Evolutionary conservation across 2,113 vertebrate species (phyloP).

Genomic region (Perccottus glenii): DNA sequence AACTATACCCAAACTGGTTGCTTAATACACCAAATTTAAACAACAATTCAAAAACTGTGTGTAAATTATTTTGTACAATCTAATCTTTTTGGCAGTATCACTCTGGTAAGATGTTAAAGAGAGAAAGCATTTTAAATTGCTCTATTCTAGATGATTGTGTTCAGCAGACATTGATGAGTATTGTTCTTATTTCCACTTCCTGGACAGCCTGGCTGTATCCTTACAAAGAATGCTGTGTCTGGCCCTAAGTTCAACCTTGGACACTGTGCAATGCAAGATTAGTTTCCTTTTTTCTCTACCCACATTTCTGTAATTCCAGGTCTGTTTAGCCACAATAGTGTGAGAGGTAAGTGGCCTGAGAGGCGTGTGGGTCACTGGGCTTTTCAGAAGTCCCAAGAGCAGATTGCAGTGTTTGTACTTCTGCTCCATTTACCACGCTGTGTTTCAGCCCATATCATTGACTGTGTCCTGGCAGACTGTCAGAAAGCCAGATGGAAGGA

Average conservation of each 20-base stretch:
- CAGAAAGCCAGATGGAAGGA: constrained; percentile 32
- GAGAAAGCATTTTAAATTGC: no score
- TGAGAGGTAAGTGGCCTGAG: constrained; percentile 35
- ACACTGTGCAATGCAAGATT: neutral
- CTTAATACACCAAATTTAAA: no score
- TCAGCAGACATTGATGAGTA: no score
- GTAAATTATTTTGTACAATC: no score
- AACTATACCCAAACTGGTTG: no score
- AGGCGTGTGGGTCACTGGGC: constrained; percentile 32
- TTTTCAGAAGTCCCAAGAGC: constrained; percentile 33
- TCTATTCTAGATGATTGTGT: no score
- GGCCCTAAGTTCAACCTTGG: neutral
- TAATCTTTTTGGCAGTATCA: no score
- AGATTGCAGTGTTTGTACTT: constrained; percentile 75
- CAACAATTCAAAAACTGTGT: no score
- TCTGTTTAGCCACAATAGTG: constrained; percentile 33
- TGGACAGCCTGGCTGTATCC: neutral
- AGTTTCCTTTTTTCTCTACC: neutral
- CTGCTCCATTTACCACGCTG: constrained; percentile 72
- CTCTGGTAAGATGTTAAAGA: no score
- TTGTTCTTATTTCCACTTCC: no score
- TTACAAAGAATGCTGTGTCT: neutral
- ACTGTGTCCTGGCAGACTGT: constrained; percentile 33
- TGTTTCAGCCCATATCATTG: constrained; percentile 62
- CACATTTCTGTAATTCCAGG: constrained; percentile 6